phyloP scores from a whole-genome alignment of 2,888 invertebrate species.

The Tryphoninae sp. region DNA sequence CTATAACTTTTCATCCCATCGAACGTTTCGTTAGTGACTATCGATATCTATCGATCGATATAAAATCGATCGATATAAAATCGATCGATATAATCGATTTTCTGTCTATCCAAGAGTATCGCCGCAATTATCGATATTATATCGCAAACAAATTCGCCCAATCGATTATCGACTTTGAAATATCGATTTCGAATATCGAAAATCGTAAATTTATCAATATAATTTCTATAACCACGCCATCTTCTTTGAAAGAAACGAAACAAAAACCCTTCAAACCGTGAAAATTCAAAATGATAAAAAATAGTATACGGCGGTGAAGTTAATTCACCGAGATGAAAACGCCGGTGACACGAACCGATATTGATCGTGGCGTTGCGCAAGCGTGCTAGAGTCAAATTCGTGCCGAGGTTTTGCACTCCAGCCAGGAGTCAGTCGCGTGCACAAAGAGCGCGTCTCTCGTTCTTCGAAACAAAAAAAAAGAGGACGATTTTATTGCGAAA shows the following conservation, averaged over 20 bases:
- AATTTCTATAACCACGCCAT: no score
- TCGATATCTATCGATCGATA: not conserved
- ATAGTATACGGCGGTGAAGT: not conserved
- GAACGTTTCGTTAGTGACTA: not conserved
- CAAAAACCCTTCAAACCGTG: not conserved
- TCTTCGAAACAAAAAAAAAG: not conserved
- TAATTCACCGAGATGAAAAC: conserved; percentile 16
- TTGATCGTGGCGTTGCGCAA: conserved; percentile 61
- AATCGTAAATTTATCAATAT: no score
- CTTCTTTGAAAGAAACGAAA: no score
- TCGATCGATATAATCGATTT: no score
- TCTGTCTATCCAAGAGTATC: no score
- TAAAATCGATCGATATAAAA: not conserved
- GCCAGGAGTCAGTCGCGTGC: conserved; percentile 27
- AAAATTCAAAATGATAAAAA: not conserved
- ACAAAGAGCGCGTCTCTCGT: conserved; percentile 6
- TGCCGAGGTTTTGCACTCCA: not conserved
- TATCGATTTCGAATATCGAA: no score
- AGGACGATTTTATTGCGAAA: not conserved
- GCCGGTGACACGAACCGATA: conserved; percentile 45
- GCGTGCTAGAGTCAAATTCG: conserved; percentile 17
- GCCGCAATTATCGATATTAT: no score
- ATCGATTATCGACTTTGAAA: no score
- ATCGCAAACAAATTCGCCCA: no score
- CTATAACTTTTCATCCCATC: not conserved